These are phyloP conservation scores for Manacus vitellinus DNA, from an alignment of 2,113 vertebrate genomes.

Conservation along the genomic window DNA sequence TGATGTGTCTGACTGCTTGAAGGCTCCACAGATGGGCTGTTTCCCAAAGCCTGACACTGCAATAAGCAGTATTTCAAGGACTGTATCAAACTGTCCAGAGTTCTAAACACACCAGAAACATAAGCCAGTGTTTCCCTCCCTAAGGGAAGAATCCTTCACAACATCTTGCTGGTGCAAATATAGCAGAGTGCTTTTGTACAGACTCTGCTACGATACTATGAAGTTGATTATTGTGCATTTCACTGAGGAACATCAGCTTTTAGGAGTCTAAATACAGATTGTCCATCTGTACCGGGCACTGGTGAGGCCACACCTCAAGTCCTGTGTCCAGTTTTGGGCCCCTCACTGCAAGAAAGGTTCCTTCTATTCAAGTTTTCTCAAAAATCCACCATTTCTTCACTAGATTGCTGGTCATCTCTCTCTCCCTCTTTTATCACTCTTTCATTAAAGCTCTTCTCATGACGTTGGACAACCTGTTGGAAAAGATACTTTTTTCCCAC, in stretches of 20 bases:
- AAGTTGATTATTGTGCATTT: not conserved
- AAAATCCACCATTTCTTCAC: not conserved
- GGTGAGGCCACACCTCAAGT: not conserved
- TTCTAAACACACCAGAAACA: not conserved
- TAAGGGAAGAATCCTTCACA: not conserved
- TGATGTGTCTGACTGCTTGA: not conserved
- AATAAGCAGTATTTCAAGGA: not conserved
- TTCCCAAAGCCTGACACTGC: not conserved
- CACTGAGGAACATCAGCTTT: not conserved
- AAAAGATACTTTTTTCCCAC: not conserved
- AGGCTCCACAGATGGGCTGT: not conserved
- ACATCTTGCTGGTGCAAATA: not conserved
- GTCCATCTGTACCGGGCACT: fast-evolving
- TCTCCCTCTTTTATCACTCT: not conserved
- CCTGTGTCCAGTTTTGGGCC: not conserved
- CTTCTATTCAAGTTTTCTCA: not conserved
- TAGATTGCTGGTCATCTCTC: not conserved
- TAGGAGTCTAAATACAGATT: not conserved
- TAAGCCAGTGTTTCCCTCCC: fast-evolving
- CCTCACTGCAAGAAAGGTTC: not conserved
- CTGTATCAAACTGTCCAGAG: not conserved
- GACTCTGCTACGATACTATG: not conserved
- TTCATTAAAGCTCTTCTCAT: not conserved
- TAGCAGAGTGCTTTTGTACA: not conserved
- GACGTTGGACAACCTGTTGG: not conserved